These are phyloP conservation scores for Enteromius thamalakanensis DNA, from an alignment of 2,797 vertebrate genomes.

Conservation along the genomic window DNA sequence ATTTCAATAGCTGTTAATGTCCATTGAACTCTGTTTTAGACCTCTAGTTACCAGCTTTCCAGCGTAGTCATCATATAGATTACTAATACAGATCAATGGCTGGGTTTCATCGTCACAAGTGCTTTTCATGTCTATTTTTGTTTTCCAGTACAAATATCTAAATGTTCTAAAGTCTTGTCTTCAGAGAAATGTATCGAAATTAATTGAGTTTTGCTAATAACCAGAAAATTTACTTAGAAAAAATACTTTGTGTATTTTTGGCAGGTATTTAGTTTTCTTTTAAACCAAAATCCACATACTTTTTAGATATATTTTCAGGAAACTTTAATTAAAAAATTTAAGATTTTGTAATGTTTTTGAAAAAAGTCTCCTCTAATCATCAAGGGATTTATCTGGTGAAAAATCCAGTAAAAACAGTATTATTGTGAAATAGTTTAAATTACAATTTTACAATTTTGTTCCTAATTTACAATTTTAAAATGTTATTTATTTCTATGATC, in stretches of 20 bases:
- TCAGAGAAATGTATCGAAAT: neutral
- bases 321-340: neutral
- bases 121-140: neutral
- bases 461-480: too few relatives aligned
- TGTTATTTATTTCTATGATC: neutral
- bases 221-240: too few relatives aligned
- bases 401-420: neutral
- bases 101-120: neutral
- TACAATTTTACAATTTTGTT: too few relatives aligned
- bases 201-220: neutral
- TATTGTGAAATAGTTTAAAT: neutral
- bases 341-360: neutral
- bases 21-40: neutral
- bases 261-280: neutral
- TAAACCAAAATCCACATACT: neutral
- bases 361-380: neutral
- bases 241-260: too few relatives aligned
- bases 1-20: neutral
- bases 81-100: neutral
- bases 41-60: neutral
- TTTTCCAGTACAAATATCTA: neutral
- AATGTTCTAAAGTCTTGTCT: neutral
- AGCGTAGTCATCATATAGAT: neutral
- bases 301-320: neutral
- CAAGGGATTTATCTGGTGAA: neutral